Percentiles rank a stretch among this genome's conserved stretches.
Evolutionary conservation across 1,140 invertebrate genomes (phyloP).

Genomic region (Ectropis grisescens): DNA sequence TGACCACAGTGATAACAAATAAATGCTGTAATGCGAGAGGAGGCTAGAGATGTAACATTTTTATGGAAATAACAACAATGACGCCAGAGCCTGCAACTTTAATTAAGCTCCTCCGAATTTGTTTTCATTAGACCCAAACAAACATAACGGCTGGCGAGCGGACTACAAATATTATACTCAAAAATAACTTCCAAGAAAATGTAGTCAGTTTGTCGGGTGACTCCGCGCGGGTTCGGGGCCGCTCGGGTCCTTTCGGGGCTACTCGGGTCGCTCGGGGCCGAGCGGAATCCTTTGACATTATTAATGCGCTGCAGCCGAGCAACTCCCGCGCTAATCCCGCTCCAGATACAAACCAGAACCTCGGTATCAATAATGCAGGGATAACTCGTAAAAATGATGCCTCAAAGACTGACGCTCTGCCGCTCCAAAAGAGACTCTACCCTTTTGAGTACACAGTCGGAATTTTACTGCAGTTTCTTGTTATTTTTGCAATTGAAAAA

Average conservation of each 20-base stretch:
- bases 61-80: too few relatives aligned
- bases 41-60: too few relatives aligned
- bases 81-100: too few relatives aligned
- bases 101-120: too few relatives aligned
- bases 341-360: conserved; percentile 8
- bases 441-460: conserved; percentile 3
- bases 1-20: too few relatives aligned
- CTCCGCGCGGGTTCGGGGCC: neutral
- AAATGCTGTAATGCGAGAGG: too few relatives aligned
- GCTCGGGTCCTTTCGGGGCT: neutral
- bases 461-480: neutral
- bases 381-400: conserved; percentile 12
- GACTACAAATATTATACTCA: too few relatives aligned
- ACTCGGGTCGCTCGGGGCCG: neutral
- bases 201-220: neutral
- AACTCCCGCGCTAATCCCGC: conserved; percentile 3
- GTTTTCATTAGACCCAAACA: too few relatives aligned
- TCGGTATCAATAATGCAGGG: conserved; percentile 15
- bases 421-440: too few relatives aligned
- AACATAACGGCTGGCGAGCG: too few relatives aligned
- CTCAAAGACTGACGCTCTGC: too few relatives aligned
- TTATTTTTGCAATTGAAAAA: conserved; percentile 12
- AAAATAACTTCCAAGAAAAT: too few relatives aligned
- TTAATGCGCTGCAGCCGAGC: neutral
- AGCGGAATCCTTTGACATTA: neutral